A percentile compares a stretch with the other conserved stretches of the same genome.
Evolutionary conservation across 2,888 invertebrate species (phyloP).

Genomic region (Leptinotarsa juncta): DNA sequence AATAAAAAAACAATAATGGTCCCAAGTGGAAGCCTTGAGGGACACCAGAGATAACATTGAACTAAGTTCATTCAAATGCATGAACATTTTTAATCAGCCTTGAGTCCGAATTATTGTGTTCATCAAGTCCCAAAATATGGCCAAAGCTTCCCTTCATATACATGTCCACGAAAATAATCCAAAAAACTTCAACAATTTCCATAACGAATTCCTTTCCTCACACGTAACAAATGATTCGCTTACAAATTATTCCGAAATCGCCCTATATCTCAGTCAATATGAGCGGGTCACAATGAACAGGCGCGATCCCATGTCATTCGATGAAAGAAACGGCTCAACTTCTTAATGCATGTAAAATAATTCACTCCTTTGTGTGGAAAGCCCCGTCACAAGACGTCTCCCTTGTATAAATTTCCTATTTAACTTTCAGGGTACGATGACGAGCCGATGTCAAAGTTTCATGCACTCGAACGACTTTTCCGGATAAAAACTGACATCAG

Average conservation of each 20-base stretch:
- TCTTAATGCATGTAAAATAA: conserved; percentile 46
- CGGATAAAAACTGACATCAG: conserved; percentile 42
- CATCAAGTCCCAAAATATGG: no score
- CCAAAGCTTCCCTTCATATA: no score
- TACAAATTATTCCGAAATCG: not conserved
- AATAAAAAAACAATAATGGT: no score
- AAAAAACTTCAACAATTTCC: no score
- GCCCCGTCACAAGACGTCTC: conserved; percentile 35
- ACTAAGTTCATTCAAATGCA: no score
- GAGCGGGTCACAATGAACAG: conserved; percentile 1
- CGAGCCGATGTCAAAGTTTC: conserved; percentile 43
- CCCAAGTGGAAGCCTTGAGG: no score
- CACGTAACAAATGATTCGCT: not conserved
- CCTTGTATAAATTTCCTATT: conserved; percentile 48
- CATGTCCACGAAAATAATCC: no score
- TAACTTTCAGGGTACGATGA: conserved; percentile 44
- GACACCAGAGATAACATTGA: no score
- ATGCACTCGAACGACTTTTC: conserved; percentile 33
- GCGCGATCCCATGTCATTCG: conserved; percentile 13
- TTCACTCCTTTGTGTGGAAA: conserved; percentile 41
- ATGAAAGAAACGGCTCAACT: conserved; percentile 12
- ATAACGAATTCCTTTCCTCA: not conserved
- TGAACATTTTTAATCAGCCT: no score
- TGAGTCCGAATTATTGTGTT: no score
- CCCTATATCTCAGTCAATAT: not conserved